Evolutionary conservation across 2,888 invertebrate genomes (phyloP).

Genomic region (Cephus rjabovi): DNA sequence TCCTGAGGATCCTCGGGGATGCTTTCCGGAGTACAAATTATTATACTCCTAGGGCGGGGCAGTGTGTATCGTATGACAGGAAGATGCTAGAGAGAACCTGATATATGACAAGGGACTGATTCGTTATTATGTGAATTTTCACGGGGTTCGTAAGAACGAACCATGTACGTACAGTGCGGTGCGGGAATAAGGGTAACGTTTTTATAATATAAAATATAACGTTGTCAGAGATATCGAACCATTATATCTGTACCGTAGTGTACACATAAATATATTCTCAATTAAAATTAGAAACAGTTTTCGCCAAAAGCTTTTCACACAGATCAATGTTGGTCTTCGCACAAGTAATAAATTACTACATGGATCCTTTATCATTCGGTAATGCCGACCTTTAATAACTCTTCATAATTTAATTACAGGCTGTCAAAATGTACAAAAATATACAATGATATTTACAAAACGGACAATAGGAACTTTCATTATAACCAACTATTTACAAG

Average conservation of each 20-base stretch:
- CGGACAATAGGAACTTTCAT: slow-evolving; percentile 33
- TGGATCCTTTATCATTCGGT: neutral
- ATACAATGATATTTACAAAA: slow-evolving; percentile 39
- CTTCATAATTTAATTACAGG: slow-evolving; percentile 26
- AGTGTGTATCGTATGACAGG: slow-evolving; percentile 58
- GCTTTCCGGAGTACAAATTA: slow-evolving; percentile 33
- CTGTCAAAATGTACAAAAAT: slow-evolving; percentile 40
- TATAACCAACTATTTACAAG: slow-evolving; percentile 16
- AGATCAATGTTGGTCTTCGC: neutral
- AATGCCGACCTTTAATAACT: neutral
- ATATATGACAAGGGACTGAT: slow-evolving; percentile 57
- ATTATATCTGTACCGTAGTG: neutral
- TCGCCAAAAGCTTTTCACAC: neutral
- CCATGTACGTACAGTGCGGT: neutral
- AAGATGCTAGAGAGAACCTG: slow-evolving; percentile 52
- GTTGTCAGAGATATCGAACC: neutral
- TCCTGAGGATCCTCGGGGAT: slow-evolving; percentile 26
- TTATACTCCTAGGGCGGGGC: slow-evolving; percentile 48
- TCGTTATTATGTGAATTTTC: slow-evolving; percentile 57
- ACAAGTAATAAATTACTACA: neutral
- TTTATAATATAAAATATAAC: neutral
- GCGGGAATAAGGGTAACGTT: neutral
- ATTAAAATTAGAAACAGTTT: neutral
- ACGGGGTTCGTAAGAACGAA: slow-evolving; percentile 22
- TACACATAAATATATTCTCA: neutral